Evolutionary conservation across 2,888 invertebrate genomes (phyloP).

Genomic region (Eudasyphora cyanicolor): DNA sequence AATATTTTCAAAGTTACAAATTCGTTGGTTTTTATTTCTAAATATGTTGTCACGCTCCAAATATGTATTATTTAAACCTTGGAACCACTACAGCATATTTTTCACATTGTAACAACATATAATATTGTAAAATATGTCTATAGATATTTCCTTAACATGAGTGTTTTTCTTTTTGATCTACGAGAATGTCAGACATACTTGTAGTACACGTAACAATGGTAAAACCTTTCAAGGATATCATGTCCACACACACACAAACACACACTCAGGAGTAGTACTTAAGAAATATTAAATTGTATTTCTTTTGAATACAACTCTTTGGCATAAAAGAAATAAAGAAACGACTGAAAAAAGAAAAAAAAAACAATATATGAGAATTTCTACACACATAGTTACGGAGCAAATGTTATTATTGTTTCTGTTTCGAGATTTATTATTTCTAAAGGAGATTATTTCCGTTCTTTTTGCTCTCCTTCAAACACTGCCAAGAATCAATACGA

Average conservation of each 20-base stretch:
- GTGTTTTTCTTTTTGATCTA: no score
- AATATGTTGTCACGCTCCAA: no score
- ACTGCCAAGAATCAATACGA: not conserved
- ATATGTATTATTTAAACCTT: no score
- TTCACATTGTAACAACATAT: no score
- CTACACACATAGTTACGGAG: not conserved
- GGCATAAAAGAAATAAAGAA: not conserved
- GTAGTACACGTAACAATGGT: not conserved
- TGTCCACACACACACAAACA: not conserved
- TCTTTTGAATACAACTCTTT: not conserved
- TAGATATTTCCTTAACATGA: no score
- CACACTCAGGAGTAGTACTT: no score
- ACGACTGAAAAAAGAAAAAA: not conserved
- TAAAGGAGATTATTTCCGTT: slow-evolving; percentile 10
- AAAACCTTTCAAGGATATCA: slow-evolving; percentile 9
- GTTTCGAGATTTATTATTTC: slow-evolving; percentile 39
- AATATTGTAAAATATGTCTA: no score
- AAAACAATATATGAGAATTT: not conserved
- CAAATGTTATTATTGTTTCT: slow-evolving; percentile 34
- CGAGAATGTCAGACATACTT: not conserved
- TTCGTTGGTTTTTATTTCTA: no score
- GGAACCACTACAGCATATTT: no score
- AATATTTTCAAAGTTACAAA: no score
- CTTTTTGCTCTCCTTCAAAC: not conserved
- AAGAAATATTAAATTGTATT: slow-evolving; percentile 42